Base-by-base conservation (phyloP, 2,113 vertebrate species). In the Gasterosteus nipponicus region DNA sequence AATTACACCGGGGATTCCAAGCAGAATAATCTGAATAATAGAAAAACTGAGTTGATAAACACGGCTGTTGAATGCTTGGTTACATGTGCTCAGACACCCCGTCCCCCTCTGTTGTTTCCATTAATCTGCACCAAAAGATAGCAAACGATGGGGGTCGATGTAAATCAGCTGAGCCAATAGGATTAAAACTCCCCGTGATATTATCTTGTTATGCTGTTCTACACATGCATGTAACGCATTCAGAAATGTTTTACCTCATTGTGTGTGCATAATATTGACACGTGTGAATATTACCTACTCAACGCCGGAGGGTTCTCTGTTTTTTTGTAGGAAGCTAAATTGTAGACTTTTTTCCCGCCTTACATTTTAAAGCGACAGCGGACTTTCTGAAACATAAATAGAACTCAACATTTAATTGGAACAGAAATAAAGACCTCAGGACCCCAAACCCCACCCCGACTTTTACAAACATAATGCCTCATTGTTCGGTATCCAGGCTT, bases 1-100 rank as follows among this genome's bases (percentile, higher is more conserved):
- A 90, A 93, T 93, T 90, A 85, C 84, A 86, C 83, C 66, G 51
- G 82, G 85, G 88, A 87, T 77, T 65, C 69, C 74, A 12, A 70
- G 88, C 84, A 83, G 87, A 91, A 92, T 88, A 83, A 86, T 80
- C 41, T 63, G 86, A 89, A 86, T 83, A 72, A 85, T 76, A 73
- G 73, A 78, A 84, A 78, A 83, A 58, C 78, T 12, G 73, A 57
- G 65, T 74, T 82, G 81, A 86, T 89, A 80, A 84, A 88, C 87
- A 80, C 12, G 38, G n/a, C 61, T 70, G 79, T 67, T 78, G 69
- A 75, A 83, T 61, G 81, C 78, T 75, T 51, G 72, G 29, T 73
- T 78, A 63, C 71, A 49, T 51, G 71, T 62, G 16, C 57, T 83
- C 77, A 26, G 54, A 62, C 74, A 73, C 67, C 62, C 51, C 26